Evolutionary conservation across 37 sponge, comb jelly and placozoan species (phyloP).

Genomic region (Crambe crambe): DNA sequence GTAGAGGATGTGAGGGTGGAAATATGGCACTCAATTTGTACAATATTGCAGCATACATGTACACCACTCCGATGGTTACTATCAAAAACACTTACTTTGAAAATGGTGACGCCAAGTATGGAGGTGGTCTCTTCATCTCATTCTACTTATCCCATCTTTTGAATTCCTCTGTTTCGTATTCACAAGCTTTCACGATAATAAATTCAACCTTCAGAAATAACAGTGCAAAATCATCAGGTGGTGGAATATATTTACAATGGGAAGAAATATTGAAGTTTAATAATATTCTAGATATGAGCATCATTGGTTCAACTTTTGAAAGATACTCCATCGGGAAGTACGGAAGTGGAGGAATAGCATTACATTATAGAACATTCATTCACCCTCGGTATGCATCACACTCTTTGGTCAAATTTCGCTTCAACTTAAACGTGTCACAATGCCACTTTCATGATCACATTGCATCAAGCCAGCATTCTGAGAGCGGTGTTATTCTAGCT

Average conservation of each 20-base stretch:
- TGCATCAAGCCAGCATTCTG: neutral
- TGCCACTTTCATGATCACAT: neutral
- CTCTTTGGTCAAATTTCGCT: neutral
- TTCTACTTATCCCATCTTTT: neutral
- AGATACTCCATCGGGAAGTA: neutral
- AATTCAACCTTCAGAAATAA: slow-evolving; percentile 17
- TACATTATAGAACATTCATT: neutral
- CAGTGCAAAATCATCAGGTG: slow-evolving; percentile 4
- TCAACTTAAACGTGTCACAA: neutral
- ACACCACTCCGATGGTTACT: neutral
- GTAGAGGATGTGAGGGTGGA: neutral
- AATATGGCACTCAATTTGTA: neutral
- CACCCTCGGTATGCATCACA: neutral
- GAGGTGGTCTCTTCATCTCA: neutral
- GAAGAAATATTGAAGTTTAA: neutral
- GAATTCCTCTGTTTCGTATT: neutral
- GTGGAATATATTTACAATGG: slow-evolving; percentile 34
- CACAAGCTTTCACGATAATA: neutral
- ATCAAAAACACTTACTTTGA: neutral
- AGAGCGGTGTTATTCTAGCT: slow-evolving; percentile 1
- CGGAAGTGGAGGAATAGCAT: slow-evolving; percentile 1
- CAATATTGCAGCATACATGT: neutral
- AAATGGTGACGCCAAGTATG: neutral
- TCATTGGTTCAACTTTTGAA: neutral
- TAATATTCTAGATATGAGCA: neutral